phyloP scores from a whole-genome alignment of 2,888 invertebrate species.

The Automeris io region DNA sequence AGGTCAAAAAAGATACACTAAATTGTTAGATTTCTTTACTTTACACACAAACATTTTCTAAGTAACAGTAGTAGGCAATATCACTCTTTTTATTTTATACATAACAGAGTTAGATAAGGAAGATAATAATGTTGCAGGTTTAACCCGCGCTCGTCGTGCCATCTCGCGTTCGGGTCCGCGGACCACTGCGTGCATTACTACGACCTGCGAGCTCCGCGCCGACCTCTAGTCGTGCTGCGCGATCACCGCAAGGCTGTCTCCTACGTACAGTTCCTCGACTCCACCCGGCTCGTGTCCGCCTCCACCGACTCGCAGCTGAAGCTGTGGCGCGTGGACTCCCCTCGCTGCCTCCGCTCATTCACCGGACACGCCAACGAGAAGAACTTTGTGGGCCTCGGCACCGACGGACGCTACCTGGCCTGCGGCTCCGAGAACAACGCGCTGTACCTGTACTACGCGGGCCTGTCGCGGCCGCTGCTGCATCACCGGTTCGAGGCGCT shows the following conservation, averaged over 20 bases:
- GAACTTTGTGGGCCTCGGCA: slow-evolving; percentile 96
- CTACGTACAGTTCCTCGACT: slow-evolving; percentile 94
- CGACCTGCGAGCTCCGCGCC: slow-evolving; percentile 90
- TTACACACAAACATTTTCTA: too few species aligned
- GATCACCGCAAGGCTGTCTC: slow-evolving; percentile 96
- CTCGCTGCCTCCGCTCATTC: slow-evolving; percentile 89
- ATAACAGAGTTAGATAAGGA: too few species aligned
- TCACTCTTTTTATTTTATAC: too few species aligned
- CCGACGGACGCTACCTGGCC: slow-evolving; percentile 91
- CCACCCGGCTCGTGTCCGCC: slow-evolving; percentile 88
- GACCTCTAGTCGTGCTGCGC: slow-evolving; percentile 88
- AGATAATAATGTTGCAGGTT: too few species aligned
- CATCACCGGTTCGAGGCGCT: slow-evolving; percentile 92
- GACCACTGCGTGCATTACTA: slow-evolving; percentile 98
- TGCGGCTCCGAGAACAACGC: slow-evolving; percentile 97
- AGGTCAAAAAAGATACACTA: too few species aligned
- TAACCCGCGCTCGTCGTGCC: slow-evolving; percentile 82
- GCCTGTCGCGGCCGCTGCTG: slow-evolving; percentile 89
- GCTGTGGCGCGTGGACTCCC: slow-evolving; percentile 91
- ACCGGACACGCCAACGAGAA: slow-evolving; percentile 96
- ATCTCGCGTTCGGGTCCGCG: slow-evolving; percentile 96
- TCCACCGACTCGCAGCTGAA: slow-evolving; percentile 79
- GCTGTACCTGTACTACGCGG: slow-evolving; percentile 93
- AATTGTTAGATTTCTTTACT: too few species aligned
- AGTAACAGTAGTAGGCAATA: too few species aligned